A percentile compares a stretch with the other conserved stretches of the same genome.
These are phyloP conservation scores for Drosophila takahashii DNA, from an alignment of 1,140 invertebrate genomes.

Conservation along the genomic window DNA sequence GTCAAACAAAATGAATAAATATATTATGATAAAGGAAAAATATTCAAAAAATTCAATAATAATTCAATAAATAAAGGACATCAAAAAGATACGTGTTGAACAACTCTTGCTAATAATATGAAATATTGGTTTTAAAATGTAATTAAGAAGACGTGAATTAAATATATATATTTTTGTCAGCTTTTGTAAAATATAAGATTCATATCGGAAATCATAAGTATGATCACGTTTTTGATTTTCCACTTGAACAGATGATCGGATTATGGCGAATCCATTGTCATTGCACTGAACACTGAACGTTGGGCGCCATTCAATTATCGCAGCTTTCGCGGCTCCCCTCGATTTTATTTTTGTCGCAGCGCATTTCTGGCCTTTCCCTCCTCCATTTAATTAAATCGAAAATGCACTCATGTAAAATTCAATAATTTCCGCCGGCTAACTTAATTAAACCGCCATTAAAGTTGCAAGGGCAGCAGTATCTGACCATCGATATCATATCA, in stretches of 20 bases:
- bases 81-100: too few relatives aligned
- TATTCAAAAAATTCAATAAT: too few relatives aligned
- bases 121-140: too few relatives aligned
- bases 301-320: conserved; percentile 9
- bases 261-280: not conserved
- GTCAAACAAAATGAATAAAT: too few relatives aligned
- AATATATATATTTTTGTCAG: too few relatives aligned
- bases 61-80: too few relatives aligned
- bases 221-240: too few relatives aligned
- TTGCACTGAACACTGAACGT: not conserved
- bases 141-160: too few relatives aligned
- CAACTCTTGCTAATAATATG: too few relatives aligned
- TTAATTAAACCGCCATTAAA: conserved; percentile 70
- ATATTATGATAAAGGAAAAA: too few relatives aligned
- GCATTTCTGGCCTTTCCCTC: not conserved
- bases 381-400: conserved; percentile 66
- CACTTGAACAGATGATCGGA: not conserved
- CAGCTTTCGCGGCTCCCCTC: not conserved
- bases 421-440: conserved; percentile 75
- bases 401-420: conserved; percentile 78
- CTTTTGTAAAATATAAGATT: too few relatives aligned
- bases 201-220: too few relatives aligned
- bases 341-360: conserved; percentile 11
- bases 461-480: conserved; percentile 41
- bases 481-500: conserved; percentile 18